phyloP scores from a whole-genome alignment of 2,797 vertebrate genomes.

The Danio choprae region DNA sequence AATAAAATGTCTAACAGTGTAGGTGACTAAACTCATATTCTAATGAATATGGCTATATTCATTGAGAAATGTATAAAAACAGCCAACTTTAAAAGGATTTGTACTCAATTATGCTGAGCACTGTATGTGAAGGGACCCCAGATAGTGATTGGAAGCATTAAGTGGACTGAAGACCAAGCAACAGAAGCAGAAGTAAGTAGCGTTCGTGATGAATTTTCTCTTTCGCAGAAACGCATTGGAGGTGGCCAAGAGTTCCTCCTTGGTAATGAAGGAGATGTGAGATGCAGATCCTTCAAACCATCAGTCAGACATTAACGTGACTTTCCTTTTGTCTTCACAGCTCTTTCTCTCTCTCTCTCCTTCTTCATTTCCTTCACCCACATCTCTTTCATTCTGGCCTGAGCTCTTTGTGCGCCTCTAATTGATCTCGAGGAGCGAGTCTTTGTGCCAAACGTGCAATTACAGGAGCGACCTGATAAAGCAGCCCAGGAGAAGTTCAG shows the following conservation, averaged over 20 bases:
- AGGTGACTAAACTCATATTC: too few species aligned
- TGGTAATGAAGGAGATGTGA: slow-evolving; percentile 50
- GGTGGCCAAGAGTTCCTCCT: slow-evolving; percentile 2
- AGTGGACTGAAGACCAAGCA: background rate
- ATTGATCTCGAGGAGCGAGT: slow-evolving; percentile 56
- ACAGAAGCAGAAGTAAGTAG: slow-evolving; percentile 2
- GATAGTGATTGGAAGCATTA: background rate
- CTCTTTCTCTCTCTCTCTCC: slow-evolving; percentile 14
- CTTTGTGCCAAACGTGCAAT: slow-evolving; percentile 61
- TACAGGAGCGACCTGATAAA: slow-evolving; percentile 55
- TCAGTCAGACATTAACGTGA: slow-evolving; percentile 38
- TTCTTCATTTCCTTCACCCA: slow-evolving; percentile 8
- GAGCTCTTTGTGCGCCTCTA: slow-evolving; percentile 54
- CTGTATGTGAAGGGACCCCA: too few species aligned
- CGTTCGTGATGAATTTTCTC: background rate
- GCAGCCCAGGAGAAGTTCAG: slow-evolving; percentile 18
- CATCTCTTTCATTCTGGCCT: slow-evolving; percentile 33
- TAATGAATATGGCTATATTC: too few species aligned
- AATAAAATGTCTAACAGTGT: too few species aligned
- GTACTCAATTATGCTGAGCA: too few species aligned
- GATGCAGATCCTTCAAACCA: slow-evolving; percentile 47
- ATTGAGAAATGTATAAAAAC: too few species aligned
- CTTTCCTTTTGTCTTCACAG: slow-evolving; percentile 44
- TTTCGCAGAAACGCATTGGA: background rate
- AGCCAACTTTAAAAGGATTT: too few species aligned